A percentile compares a stretch with the other conserved stretches of the same genome.
phyloP scores from a whole-genome alignment of 2,113 vertebrate species.

The Seriola dumerili region DNA sequence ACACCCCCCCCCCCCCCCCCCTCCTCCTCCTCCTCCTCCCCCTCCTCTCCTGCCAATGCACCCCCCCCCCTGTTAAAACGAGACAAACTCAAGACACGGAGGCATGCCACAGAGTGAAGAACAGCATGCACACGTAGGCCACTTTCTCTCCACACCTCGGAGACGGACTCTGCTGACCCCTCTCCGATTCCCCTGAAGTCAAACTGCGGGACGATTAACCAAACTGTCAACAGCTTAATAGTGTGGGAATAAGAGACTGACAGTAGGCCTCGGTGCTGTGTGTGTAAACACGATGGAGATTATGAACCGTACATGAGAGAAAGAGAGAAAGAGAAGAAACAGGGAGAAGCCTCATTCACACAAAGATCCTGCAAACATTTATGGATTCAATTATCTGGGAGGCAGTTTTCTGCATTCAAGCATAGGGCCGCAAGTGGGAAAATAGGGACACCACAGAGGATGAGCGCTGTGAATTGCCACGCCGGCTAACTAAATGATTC shows the following conservation, averaged over 20 bases:
- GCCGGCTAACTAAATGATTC: not conserved
- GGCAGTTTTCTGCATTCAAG: not conserved
- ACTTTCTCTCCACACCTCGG: conserved; percentile 63
- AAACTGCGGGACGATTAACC: conserved; percentile 75
- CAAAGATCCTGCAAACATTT: conserved; percentile 42
- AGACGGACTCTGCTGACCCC: conserved; percentile 61
- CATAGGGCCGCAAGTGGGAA: not conserved
- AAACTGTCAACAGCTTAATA: conserved; percentile 79
- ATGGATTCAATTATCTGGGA: conserved; percentile 43
- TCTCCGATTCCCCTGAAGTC: conserved; percentile 63
- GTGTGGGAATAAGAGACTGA: conserved; percentile 75
- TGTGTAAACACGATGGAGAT: conserved; percentile 63
- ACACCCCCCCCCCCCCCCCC: not conserved
- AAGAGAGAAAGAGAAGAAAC: conserved; percentile 8
- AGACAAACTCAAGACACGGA: conserved; percentile 55
- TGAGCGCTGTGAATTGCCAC: conserved; percentile 6
- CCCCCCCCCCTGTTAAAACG: conserved; percentile 40
- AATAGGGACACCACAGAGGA: conserved; percentile 10
- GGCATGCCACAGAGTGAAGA: conserved; percentile 29
- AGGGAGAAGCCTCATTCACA: conserved; percentile 20
- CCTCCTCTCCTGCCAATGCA: conserved; percentile 4
- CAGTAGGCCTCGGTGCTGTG: conserved; percentile 61
- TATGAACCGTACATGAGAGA: conserved; percentile 52
- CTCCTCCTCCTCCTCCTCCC: not conserved
- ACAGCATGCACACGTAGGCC: conserved; percentile 33